phyloP scores from a whole-genome alignment of 2,797 vertebrate species.

The Acanthiza pusilla region DNA sequence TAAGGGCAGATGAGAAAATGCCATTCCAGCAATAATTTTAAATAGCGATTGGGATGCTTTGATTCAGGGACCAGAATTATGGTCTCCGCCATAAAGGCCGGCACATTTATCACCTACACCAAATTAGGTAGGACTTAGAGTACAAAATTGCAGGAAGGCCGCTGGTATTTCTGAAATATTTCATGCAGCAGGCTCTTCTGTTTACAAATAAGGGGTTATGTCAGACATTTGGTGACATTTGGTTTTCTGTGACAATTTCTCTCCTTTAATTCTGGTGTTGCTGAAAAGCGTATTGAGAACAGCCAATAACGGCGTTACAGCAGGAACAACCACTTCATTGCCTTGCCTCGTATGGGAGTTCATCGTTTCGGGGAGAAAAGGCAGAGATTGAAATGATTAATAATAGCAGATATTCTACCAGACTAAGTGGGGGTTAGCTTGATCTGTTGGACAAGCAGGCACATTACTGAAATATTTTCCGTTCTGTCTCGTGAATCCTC shows the following conservation, averaged over 20 bases:
- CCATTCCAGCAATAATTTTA: slow-evolving; percentile 62
- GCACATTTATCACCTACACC: slow-evolving; percentile 56
- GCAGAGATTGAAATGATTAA: not conserved
- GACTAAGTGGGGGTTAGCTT: not conserved
- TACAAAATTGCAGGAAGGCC: slow-evolving; percentile 63
- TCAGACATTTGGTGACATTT: slow-evolving; percentile 71
- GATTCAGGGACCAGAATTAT: slow-evolving; percentile 62
- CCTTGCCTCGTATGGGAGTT: not conserved
- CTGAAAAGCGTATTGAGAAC: slow-evolving; percentile 10
- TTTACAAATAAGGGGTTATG: slow-evolving; percentile 76
- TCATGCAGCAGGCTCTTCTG: slow-evolving; percentile 59
- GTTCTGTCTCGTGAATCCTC: not conserved
- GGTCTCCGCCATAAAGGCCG: slow-evolving; percentile 55
- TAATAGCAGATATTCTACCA: not conserved
- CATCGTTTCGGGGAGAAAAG: not conserved
- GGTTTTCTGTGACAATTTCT: slow-evolving; percentile 63
- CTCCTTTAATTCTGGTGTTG: slow-evolving; percentile 49
- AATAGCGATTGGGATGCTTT: slow-evolving; percentile 42
- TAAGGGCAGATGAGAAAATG: slow-evolving; percentile 60
- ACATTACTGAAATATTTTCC: not conserved
- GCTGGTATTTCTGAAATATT: slow-evolving; percentile 63
- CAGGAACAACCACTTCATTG: not conserved
- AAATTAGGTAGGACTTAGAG: slow-evolving; percentile 57
- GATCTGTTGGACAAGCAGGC: not conserved
- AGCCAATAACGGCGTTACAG: not conserved